A percentile compares a stretch with the other conserved stretches of the same genome.
Evolutionary conservation across 2,113 vertebrate genomes (phyloP).

Genomic region (Seriola aureovittata): DNA sequence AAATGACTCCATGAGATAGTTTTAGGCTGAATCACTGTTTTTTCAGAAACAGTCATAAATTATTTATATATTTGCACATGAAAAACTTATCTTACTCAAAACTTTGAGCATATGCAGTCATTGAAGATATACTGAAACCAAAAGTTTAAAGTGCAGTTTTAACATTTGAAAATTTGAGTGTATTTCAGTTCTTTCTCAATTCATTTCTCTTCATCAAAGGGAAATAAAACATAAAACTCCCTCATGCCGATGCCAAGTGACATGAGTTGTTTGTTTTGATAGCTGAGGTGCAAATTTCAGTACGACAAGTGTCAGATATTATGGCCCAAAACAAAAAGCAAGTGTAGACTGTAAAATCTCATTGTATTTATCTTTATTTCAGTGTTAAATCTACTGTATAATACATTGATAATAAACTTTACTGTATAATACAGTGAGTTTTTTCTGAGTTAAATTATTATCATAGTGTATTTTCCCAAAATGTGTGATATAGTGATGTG

Average conservation of each 20-base stretch:
- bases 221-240: neutral
- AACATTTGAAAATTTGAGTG: neutral
- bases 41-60: too few relatives aligned
- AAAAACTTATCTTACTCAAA: too few relatives aligned
- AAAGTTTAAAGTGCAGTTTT: neutral
- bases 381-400: neutral
- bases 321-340: neutral
- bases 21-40: too few relatives aligned
- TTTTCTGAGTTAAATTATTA: too few relatives aligned
- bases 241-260: neutral
- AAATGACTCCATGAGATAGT: too few relatives aligned
- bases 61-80: too few relatives aligned
- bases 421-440: neutral
- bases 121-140: neutral
- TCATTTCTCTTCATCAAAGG: neutral
- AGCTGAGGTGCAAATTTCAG: neutral
- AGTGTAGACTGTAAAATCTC: neutral
- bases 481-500: neutral
- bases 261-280: slow-evolving; percentile 3
- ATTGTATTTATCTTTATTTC: neutral
- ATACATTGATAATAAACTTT: neutral
- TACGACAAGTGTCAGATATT: neutral
- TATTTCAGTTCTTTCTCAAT: neutral
- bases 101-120: too few relatives aligned
- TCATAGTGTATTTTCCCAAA: neutral